These are phyloP conservation scores for Cyprinodon diabolis DNA, from an alignment of 2,797 vertebrate genomes.

Conservation along the genomic window DNA sequence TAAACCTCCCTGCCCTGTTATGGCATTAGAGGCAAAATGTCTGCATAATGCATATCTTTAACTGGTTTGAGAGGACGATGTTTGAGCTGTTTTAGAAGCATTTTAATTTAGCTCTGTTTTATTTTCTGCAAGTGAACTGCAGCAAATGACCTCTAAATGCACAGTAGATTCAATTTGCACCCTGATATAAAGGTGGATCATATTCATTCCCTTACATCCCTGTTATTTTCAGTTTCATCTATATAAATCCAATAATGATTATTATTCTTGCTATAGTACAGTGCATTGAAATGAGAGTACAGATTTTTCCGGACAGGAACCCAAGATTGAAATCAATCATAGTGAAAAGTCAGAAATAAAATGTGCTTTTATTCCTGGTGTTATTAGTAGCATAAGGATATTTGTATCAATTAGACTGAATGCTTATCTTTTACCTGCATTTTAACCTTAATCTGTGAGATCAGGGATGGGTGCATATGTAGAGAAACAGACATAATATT, in stretches of 20 bases:
- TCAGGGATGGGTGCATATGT: too few relatives aligned
- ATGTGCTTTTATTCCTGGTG: too few relatives aligned
- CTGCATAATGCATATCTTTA: slow-evolving; percentile 51
- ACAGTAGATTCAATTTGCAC: neutral
- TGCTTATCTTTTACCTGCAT: too few relatives aligned
- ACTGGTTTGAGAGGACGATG: neutral
- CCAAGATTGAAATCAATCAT: too few relatives aligned
- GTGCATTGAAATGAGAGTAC: neutral
- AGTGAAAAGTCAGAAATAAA: too few relatives aligned
- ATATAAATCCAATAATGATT: neutral
- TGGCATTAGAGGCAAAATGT: slow-evolving; percentile 37
- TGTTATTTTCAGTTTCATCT: neutral
- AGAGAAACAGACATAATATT: too few relatives aligned
- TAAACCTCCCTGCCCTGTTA: slow-evolving; percentile 38
- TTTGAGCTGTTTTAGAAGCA: slow-evolving; percentile 31
- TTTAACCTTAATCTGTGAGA: too few relatives aligned
- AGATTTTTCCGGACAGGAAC: too few relatives aligned
- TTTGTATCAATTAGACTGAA: too few relatives aligned
- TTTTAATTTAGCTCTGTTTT: neutral
- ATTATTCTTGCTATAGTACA: neutral
- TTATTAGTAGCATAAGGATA: too few relatives aligned
- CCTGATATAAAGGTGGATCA: neutral
- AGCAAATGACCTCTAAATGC: neutral
- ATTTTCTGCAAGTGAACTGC: neutral
- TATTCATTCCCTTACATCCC: neutral